A percentile compares a stretch with the other conserved stretches of the same genome.
These are phyloP conservation scores for Pollenia angustigena DNA, from an alignment of 2,888 invertebrate genomes.

Conservation along the genomic window DNA sequence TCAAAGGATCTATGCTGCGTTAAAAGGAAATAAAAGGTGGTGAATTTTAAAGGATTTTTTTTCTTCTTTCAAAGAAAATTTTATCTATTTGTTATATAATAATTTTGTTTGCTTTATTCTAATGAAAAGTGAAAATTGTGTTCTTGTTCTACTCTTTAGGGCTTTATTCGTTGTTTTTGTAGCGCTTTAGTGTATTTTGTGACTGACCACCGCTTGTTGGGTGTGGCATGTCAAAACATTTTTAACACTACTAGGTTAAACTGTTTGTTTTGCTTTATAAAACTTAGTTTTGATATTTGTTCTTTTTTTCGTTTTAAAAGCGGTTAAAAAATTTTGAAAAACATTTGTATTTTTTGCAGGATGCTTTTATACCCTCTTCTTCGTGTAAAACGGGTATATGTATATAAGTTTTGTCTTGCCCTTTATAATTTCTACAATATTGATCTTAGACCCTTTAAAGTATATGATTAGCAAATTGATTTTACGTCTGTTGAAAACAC, in stretches of 20 bases:
- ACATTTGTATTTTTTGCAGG: too few species aligned
- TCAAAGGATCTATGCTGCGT: conserved; percentile 42
- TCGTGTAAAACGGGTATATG: too few species aligned
- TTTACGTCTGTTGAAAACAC: too few species aligned
- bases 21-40: conserved; percentile 56
- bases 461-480: too few species aligned
- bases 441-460: too few species aligned
- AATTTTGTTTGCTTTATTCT: neutral
- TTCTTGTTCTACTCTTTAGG: conserved; percentile 4
- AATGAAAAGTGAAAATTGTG: conserved; percentile 29
- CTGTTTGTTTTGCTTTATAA: neutral
- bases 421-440: too few species aligned
- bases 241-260: neutral
- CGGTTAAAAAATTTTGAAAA: too few species aligned
- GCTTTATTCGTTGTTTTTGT: neutral
- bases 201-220: conserved; percentile 6
- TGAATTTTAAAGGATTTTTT: conserved; percentile 2
- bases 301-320: too few species aligned
- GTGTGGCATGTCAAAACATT: conserved; percentile 61
- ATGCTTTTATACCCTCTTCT: too few species aligned
- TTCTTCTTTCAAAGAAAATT: neutral
- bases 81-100: conserved; percentile 28
- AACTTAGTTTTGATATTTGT: too few species aligned
- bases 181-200: neutral
- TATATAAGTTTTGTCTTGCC: too few species aligned